Base-by-base conservation (phyloP, 1,140 invertebrate species). In the Rhynchophorus ferrugineus region DNA sequence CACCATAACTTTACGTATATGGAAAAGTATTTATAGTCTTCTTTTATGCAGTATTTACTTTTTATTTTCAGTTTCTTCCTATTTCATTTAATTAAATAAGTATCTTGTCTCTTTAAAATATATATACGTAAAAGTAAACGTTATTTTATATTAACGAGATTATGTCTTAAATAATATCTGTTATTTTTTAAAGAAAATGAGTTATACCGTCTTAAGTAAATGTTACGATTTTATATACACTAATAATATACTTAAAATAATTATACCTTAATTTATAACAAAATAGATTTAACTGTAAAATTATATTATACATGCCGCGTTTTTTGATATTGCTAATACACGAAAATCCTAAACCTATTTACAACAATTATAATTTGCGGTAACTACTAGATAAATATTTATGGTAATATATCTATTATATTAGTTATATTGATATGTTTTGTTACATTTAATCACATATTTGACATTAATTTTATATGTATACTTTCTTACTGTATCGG, bases 321-420 rank as follows among this genome's bases (percentile, higher is more conserved):
- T 35, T 46, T 36, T 50, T 34, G 18, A 47, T 54, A 54, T 54
- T 54, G 51, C 51, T 54, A 54, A 54, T 54, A 54, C 51, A 54
- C 51, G 51, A 54, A 24, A 29, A 19, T 29, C 29, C 36, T 46
- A 46, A 41, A 16, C 16, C 33, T 45, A 52, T 52, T 16, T 52
- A 52, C 49, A 44, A 37, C 8, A 14, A 14, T 17, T n/a, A 17
- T 20, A 9, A 17, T 43, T 19, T 1, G 17, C 17, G 37, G 3
- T 11, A 13, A 39, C 17, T 39, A 13, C n/a, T n/a, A n/a, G n/a
- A 39, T 17, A 39, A 11, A 16, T 39, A 39, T 17, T 39, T 13
- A 39, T 39, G n/a, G n/a, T 1, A 8, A 39, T 13, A 13, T 13
- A 39, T n/a, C n/a, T n/a, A 17, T 17, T 41, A n/a, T 41, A 18